Base-by-base conservation (phyloP, 2,888 invertebrate genomes). In the Spilosoma lubricipeda region DNA sequence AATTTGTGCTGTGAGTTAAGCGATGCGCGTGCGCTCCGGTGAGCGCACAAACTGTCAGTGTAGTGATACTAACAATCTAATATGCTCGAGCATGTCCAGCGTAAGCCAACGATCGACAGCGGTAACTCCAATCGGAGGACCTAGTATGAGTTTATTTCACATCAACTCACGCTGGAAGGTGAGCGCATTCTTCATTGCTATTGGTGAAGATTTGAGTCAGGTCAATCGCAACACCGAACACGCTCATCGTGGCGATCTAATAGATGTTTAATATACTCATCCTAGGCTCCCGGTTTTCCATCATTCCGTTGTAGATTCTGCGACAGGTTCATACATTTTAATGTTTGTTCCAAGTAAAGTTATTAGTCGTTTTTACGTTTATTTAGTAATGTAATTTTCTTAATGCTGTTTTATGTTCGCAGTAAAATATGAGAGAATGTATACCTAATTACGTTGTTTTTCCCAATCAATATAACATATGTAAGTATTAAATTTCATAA, bases 21-120 rank as follows among this genome's bases (percentile, higher is more conserved):
- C 48, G 42, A 52, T 77, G 87, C 90, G 88, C 88, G 76, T 78
- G 88, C 90, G 90, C 88, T 75, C 81, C 86, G 76, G 80, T 90
- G 89, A 84, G 89, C 89, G 90, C 89, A 85, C 90, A 78, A 86
- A 83, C 81, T 83, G 87, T 88, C 84, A 82, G 85, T 84, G 87
- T 90, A 88, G 84, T 86, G 87, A 83, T 78, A 91, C 92, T 90
- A 87, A 63, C 56, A 59, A 27, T 27, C 13, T 59, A n/a, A 83
- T 81, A 70, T 71, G 74, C 77, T 77, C 67, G 69, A 70, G 71
- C 65, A 67, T 79, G 77, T 77, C 80, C 78, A 80, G 72, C 71
- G 72, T 42, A 59, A 73, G 67, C 56, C 59, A 66, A 73, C 64
- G 15, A 66, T 65, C 65, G 63, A 27, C 70, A 64, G 68, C 33